Percentiles rank a stretch among this genome's conserved stretches.
These are phyloP conservation scores for Murina feae DNA, from an alignment of 2,113 vertebrate species.

Conservation along the genomic window DNA sequence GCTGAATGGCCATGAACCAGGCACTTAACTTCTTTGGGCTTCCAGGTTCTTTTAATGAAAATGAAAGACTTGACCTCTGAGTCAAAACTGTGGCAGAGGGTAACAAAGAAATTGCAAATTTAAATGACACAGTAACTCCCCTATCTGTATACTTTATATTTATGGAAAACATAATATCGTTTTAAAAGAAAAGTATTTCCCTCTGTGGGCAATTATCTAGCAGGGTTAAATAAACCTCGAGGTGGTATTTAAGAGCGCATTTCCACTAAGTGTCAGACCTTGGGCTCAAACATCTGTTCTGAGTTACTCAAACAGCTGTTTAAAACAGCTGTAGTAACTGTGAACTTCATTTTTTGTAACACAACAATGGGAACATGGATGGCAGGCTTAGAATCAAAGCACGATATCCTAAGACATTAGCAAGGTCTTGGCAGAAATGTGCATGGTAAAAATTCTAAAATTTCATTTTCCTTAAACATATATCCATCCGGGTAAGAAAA, in stretches of 20 bases:
- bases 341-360: slow-evolving; percentile 71
- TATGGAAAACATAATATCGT: background rate
- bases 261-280: slow-evolving; percentile 81
- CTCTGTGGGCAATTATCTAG: slow-evolving; percentile 74
- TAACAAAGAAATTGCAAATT: background rate
- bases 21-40: slow-evolving; percentile 12
- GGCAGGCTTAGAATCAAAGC: slow-evolving; percentile 66
- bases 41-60: background rate
- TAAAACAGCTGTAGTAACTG: slow-evolving; percentile 76
- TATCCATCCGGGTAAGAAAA: slow-evolving; percentile 30
- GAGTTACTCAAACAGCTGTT: slow-evolving; percentile 82
- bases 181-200: slow-evolving; percentile 72
- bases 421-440: slow-evolving; percentile 69
- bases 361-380: slow-evolving; percentile 60
- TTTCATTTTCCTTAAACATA: slow-evolving; percentile 17
- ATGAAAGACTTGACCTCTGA: background rate
- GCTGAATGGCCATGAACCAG: background rate
- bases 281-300: slow-evolving; percentile 83
- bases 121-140: background rate
- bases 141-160: background rate
- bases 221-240: slow-evolving; percentile 80
- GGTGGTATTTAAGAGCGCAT: slow-evolving; percentile 81
- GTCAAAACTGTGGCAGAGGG: background rate
- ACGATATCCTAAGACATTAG: slow-evolving; percentile 68
- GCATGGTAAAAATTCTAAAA: slow-evolving; percentile 37